Percentiles rank a stretch among this genome's conserved stretches.
Evolutionary conservation across 2,113 vertebrate genomes (phyloP).

Genomic region (Catharus bicknelli): DNA sequence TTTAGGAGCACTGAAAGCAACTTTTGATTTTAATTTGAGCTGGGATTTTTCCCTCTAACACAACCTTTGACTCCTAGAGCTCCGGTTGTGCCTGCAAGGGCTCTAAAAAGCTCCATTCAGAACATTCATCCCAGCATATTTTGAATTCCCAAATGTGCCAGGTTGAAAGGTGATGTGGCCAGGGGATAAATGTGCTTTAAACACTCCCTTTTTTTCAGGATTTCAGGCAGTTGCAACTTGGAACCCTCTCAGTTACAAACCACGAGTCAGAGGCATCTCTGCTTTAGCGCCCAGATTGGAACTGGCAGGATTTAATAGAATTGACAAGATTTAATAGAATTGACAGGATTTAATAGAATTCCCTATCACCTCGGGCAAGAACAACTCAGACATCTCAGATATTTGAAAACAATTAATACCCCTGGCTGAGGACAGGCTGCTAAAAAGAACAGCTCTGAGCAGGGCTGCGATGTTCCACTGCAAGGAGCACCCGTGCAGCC

Average conservation of each 20-base stretch:
- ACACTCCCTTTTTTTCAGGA: background rate
- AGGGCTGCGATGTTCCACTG: background rate
- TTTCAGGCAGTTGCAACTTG: background rate
- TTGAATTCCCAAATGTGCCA: background rate
- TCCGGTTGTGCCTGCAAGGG: background rate
- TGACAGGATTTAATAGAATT: conserved; percentile 31
- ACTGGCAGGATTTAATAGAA: conserved; percentile 27
- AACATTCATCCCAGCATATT: background rate
- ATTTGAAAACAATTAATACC: conserved; percentile 29
- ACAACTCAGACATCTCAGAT: background rate
- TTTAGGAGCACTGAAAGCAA: background rate
- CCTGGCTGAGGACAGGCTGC: background rate
- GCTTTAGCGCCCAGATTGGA: background rate
- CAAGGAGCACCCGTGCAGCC: background rate
- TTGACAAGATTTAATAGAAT: conserved; percentile 17
- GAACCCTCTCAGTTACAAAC: background rate
- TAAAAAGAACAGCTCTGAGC: background rate
- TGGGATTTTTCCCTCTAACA: background rate
- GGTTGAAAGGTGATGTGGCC: background rate
- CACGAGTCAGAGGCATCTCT: background rate
- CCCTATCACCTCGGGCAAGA: conserved; percentile 7
- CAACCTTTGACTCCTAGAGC: background rate
- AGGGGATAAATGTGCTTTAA: background rate
- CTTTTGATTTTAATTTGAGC: background rate
- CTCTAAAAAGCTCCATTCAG: background rate